phyloP scores from a whole-genome alignment of 2,797 vertebrate species.

The Myotis pilosus region DNA sequence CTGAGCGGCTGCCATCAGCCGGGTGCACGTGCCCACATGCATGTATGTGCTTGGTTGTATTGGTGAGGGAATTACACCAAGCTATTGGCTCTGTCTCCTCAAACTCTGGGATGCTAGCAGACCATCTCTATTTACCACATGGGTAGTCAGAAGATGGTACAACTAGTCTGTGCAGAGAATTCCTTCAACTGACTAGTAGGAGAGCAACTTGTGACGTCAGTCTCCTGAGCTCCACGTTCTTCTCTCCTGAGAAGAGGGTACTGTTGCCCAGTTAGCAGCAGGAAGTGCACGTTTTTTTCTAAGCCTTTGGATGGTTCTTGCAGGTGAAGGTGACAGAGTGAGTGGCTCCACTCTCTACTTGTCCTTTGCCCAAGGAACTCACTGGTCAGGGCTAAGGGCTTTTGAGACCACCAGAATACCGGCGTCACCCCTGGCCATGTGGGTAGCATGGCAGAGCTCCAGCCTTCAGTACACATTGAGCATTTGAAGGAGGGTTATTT shows the following conservation, averaged over 20 bases:
- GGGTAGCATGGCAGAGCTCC: background rate
- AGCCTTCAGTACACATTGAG: background rate
- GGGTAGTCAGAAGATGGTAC: background rate
- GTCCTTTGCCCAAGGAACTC: background rate
- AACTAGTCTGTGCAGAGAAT: background rate
- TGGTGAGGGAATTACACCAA: background rate
- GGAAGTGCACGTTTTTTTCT: background rate
- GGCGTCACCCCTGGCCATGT: background rate
- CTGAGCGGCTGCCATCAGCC: accelerated
- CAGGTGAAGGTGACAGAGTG: background rate
- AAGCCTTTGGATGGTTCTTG: background rate
- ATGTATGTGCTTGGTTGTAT: background rate
- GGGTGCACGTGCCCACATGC: accelerated
- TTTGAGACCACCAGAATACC: background rate
- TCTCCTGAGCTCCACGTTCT: background rate
- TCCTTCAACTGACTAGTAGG: background rate
- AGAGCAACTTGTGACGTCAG: background rate
- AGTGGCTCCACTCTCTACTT: background rate
- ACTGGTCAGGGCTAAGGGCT: background rate
- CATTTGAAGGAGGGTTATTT: background rate
- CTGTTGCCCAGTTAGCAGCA: background rate
- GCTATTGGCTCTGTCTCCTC: background rate
- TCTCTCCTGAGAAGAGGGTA: background rate
- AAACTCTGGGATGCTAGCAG: background rate
- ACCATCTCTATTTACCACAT: background rate